phyloP scores from a whole-genome alignment of 2,888 invertebrate species.

The Lasioglossum pauxillum region DNA sequence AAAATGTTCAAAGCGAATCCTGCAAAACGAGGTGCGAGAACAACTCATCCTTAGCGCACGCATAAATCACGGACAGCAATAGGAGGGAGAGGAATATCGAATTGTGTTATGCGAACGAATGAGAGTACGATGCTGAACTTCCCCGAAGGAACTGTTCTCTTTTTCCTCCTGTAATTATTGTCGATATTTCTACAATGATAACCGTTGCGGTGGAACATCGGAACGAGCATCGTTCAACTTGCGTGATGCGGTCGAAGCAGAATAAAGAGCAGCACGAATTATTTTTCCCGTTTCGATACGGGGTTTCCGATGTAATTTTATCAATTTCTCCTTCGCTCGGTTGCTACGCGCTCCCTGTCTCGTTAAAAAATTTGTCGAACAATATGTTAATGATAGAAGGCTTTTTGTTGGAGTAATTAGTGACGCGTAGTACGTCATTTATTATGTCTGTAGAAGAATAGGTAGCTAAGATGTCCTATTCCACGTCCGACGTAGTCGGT shows the following conservation, averaged over 20 bases:
- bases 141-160: not conserved
- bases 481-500: too few species aligned
- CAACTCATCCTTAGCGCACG: not conserved
- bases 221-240: conserved; percentile 28
- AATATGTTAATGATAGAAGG: not conserved
- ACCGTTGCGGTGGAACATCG: conserved; percentile 35
- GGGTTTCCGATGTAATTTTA: conserved; percentile 44
- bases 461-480: too few species aligned
- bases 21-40: not conserved
- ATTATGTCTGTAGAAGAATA: too few species aligned
- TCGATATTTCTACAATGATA: conserved; percentile 57
- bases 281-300: conserved; percentile 40
- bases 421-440: not conserved
- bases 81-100: conserved; percentile 24
- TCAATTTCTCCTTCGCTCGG: conserved; percentile 40
- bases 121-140: conserved; percentile 19
- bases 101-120: conserved; percentile 10
- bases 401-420: not conserved
- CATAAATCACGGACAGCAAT: conserved; percentile 26
- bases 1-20: not conserved
- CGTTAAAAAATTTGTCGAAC: conserved; percentile 4
- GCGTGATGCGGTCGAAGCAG: conserved; percentile 18
- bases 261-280: conserved; percentile 56
- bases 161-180: conserved; percentile 26
- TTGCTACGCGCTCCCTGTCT: conserved; percentile 26